Percentiles rank a stretch among this genome's conserved stretches.
These are phyloP conservation scores for Stictocephala bisonia DNA, from an alignment of 2,888 invertebrate genomes.

Conservation along the genomic window DNA sequence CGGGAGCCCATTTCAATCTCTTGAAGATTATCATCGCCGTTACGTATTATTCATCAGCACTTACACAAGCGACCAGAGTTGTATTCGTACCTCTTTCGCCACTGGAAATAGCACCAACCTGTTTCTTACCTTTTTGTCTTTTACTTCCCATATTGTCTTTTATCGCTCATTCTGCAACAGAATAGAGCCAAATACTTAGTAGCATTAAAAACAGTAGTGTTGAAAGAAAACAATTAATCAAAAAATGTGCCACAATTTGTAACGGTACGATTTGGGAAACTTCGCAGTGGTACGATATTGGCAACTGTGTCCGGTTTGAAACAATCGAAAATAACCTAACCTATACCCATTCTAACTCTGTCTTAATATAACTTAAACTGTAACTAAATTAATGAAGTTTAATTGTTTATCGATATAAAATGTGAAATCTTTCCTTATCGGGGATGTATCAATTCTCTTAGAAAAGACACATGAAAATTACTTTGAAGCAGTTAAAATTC, in stretches of 20 bases:
- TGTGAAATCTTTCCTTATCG: no score
- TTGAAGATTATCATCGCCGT: slow-evolving; percentile 26
- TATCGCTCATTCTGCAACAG: slow-evolving; percentile 29
- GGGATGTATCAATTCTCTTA: no score
- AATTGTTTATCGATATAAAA: no score
- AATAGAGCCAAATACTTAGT: no score
- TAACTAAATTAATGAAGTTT: no score
- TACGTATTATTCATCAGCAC: slow-evolving; percentile 5
- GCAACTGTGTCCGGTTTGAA: slow-evolving; percentile 22
- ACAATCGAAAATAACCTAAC: neutral
- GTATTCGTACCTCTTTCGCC: slow-evolving; percentile 22
- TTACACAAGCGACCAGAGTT: slow-evolving; percentile 2
- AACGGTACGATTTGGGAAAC: slow-evolving; percentile 26
- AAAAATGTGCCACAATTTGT: neutral
- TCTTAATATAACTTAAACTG: no score
- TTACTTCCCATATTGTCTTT: slow-evolving; percentile 31
- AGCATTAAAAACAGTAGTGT: neutral
- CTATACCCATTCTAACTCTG: no score
- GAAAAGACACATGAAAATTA: no score
- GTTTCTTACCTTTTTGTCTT: no score
- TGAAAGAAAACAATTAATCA: no score
- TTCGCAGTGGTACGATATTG: slow-evolving; percentile 17
- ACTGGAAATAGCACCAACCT: slow-evolving; percentile 13
- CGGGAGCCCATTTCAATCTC: neutral
- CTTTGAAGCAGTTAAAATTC: no score